These are phyloP conservation scores for Sebastolobus altivelis DNA, from an alignment of 2,797 vertebrate species.

Conservation along the genomic window DNA sequence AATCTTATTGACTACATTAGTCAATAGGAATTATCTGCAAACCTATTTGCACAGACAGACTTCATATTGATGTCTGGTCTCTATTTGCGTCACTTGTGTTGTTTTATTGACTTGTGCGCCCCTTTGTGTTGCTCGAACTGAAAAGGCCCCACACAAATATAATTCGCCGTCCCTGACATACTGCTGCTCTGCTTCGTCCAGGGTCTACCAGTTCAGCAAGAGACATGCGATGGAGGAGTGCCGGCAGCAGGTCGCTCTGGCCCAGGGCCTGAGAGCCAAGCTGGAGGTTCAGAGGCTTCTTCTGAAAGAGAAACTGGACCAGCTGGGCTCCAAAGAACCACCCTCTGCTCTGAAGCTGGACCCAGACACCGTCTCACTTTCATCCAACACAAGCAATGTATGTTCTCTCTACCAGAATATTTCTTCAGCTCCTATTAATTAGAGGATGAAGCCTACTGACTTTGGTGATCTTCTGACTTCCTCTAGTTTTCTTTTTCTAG, in stretches of 20 bases:
- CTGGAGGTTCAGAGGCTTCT: constrained; percentile 90
- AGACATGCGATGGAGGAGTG: constrained; percentile 90
- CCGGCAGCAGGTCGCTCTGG: constrained; percentile 88
- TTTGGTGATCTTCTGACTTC: not conserved
- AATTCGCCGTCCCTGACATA: not conserved
- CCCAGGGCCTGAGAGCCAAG: constrained; percentile 87
- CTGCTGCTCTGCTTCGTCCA: constrained; percentile 58
- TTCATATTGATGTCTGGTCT: constrained; percentile 19
- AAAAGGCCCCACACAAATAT: not conserved
- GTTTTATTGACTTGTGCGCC: constrained; percentile 14
- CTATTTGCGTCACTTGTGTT: not conserved
- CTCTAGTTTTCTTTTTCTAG: not conserved
- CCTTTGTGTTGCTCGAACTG: not conserved
- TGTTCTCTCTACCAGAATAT: constrained; percentile 52
- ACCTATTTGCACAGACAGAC: constrained; percentile 12
- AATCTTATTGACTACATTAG: constrained; percentile 24
- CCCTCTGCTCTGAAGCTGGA: constrained; percentile 83
- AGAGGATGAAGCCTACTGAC: not conserved
- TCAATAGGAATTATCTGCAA: constrained; percentile 27
- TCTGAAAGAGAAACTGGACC: constrained; percentile 86
- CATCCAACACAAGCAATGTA: constrained; percentile 83
- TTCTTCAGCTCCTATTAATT: not conserved
- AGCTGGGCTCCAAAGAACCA: constrained; percentile 85
- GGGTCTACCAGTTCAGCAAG: constrained; percentile 92
- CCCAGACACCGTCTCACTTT: constrained; percentile 81